Evolutionary conservation across 2,797 vertebrate species (phyloP), one percentile per base, ranked within the genome.

Genomic region (Heteromormyrus szaboi): DNA sequence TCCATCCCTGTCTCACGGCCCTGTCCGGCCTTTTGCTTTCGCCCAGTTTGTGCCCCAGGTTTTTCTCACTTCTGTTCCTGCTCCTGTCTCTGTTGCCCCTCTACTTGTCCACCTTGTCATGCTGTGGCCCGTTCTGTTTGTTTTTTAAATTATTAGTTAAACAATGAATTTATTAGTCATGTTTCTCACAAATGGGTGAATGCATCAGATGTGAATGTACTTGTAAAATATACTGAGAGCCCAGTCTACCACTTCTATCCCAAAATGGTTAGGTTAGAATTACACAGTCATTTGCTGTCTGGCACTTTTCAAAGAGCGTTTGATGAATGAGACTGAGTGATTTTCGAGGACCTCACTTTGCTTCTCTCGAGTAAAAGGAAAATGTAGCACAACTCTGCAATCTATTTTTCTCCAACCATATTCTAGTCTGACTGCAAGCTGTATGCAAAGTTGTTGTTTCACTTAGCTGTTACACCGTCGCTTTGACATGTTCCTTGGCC

Each of bases 271-370:
- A 65, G 41, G 86, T 87, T 65, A 87, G 56, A 87, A 44, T 33
- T 44, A 44, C 56, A 44, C 54, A 87, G 54, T 65, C 86, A 65
- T 41, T 62, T 87, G 29, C 56, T 65, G 85, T 68, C 85, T 86
- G 68, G 90, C 37, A 51, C 87, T 86, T 86, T 90, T 92, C 90
- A 90, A 91, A 90, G 88, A 89, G 76, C 41, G 88, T 91, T 89
- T 92, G 90, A 92, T 91, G 91, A 89, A 92, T 91, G 90, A 91
- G 90, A 87, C 91, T 14, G 87, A 90, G 90, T 89, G 90, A 90
- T 92, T 92, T 90, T 89, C 85, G 51, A 83, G 85, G 89, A 90
- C 89, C 89, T 85, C 83, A 85, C 89, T 86, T 89, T 87, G 79
- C 90, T 88, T 87, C 91, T 92, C 90, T 81, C 50, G 85, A 85